These are phyloP conservation scores for Scolopax mira DNA, from an alignment of 2,113 vertebrate species.

Conservation along the genomic window DNA sequence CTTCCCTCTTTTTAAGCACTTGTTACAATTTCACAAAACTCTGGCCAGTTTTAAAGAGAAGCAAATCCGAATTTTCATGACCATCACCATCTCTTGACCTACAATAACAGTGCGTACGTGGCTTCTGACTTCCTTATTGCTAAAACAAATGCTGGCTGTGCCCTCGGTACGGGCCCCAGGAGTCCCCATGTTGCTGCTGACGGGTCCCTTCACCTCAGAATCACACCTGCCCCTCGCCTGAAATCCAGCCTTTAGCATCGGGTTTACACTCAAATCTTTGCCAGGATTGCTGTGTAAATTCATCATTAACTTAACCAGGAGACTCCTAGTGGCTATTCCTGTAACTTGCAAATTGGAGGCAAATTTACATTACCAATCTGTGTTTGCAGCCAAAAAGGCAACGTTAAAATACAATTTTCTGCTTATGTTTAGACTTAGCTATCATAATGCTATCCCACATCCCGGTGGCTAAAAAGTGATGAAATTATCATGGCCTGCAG, in stretches of 20 bases:
- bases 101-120: not conserved
- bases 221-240: not conserved
- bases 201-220: not conserved
- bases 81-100: not conserved
- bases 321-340: constrained; percentile 12
- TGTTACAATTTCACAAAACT: not conserved
- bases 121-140: not conserved
- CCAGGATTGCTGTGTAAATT: not conserved
- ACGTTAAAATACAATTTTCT: not conserved
- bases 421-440: constrained; percentile 39
- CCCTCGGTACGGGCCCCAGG: accelerated
- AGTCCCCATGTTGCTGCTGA: not conserved
- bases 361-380: not conserved
- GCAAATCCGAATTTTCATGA: not conserved
- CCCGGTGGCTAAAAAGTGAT: constrained; percentile 43
- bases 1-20: not conserved
- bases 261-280: not conserved
- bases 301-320: not conserved
- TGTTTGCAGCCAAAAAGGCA: not conserved
- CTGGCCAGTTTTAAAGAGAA: not conserved
- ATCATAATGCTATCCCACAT: not conserved
- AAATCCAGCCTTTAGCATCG: not conserved
- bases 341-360: not conserved
- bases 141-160: accelerated
- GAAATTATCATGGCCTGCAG: constrained; percentile 56